Base-by-base conservation (phyloP, 2,797 vertebrate species). In the Acipenser transmontanus region DNA sequence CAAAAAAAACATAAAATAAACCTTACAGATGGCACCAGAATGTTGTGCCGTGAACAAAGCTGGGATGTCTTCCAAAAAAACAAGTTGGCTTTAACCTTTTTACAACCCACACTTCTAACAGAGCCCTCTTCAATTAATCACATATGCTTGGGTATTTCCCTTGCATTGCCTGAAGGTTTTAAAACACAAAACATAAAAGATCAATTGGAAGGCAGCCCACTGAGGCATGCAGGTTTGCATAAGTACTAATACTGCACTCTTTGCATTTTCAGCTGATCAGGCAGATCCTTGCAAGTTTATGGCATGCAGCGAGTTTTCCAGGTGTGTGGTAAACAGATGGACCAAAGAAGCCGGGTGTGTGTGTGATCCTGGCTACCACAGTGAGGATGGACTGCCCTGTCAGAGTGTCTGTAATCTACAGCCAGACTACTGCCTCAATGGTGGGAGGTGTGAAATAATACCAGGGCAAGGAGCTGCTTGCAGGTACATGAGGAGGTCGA, bases 201-300 rank as follows among this genome's bases (percentile, higher is more conserved):
- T 20, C 57, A 64, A 50, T 17, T 60, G 56, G 61, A 61, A 49
- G 17, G 64, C 0, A 7, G 59, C 47, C 54, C 20, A 59, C 14
- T 7, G 47, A 67, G 66, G 62, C 51, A 11, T 2, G 61, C 34
- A 13, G 20, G 52, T 10, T 66, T 64, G 66, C 72, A 68, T 73
- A 74, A 68, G 78, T 74, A 63, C 66, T 74, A 80, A 84, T 70
- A 34, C 72, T 63, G 52, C 67, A 66, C 66, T 67, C 67, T 66
- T 63, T 8, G 56, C 49, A 68, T 69, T 62, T 76, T 1, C 86
- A 98, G 95, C 89, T 13, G 95, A 96, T 67, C 86, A 78, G 78
- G 92, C 90, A 4, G 87, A 96, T 62, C 87, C 91, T 50, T 98
- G 95, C 80, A 95, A 93, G 79, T 95, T 94, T 82, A 80, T 93